Percentiles rank a stretch among this genome's conserved stretches.
Conservation (phyloP, 2,888 invertebrate species). For the Drosophila paranaensis region DNA sequence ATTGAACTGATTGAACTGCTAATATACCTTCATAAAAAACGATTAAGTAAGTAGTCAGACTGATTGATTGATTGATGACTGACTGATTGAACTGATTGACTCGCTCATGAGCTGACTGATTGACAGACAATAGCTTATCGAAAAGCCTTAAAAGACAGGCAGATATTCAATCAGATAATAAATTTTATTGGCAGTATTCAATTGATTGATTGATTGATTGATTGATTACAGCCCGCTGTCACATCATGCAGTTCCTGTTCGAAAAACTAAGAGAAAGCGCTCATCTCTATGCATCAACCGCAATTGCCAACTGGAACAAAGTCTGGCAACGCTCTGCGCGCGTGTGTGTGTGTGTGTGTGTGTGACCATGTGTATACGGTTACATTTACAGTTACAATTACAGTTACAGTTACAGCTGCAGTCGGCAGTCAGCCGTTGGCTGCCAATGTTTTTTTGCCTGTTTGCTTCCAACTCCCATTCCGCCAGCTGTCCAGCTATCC, state of each 20-base stretch:
- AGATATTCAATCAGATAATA: background rate
- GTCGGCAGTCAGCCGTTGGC: slow-evolving; percentile 14
- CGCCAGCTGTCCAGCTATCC: slow-evolving; percentile 1
- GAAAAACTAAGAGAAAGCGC: background rate
- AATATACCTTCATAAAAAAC: background rate
- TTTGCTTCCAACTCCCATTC: slow-evolving; percentile 33
- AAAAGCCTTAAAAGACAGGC: background rate
- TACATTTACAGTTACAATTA: slow-evolving; percentile 31
- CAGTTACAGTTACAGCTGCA: slow-evolving; percentile 36
- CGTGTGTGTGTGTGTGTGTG: slow-evolving; percentile 9
- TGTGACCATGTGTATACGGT: slow-evolving; percentile 20
- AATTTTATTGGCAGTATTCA: background rate
- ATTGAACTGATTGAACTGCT: background rate
- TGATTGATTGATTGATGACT: background rate
- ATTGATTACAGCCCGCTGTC: background rate
- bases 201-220: background rate
- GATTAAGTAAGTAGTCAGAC: background rate
- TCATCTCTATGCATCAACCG: slow-evolving; percentile 9
- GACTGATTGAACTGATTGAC: background rate
- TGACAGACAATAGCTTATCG: background rate
- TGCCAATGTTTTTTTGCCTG: slow-evolving; percentile 50
- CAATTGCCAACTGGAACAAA: slow-evolving; percentile 11
- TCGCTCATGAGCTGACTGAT: background rate
- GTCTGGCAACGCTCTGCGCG: slow-evolving; percentile 19
- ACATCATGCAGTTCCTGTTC: too few species aligned